Base-by-base conservation (phyloP, 2,888 invertebrate species). In the Alviniconcha strummeri region DNA sequence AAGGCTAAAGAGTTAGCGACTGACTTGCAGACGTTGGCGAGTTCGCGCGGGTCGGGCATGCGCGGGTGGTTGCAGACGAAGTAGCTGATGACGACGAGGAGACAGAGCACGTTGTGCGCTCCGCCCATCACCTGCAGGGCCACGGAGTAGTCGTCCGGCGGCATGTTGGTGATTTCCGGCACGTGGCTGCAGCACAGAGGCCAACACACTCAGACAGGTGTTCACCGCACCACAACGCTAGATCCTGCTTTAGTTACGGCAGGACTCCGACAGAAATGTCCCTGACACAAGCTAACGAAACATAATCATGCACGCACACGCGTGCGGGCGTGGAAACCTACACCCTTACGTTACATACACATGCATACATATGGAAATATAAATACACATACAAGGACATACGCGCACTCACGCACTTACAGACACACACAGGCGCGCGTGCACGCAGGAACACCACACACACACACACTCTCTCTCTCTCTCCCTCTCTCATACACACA, bases 61-160 rank as follows among this genome's bases (percentile, higher is more conserved):
- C 92, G 88, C n/a, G 93, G 93, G 86, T 93, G 92, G 85, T 93
- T 93, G 72, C 93, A 93, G 52, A 93, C 90, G 86, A 93, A 92
- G 88, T 93, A 93, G 83, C 92, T 93, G 85, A 92, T 83, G 77
- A 93, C 89, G 7, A 93, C 91, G 17, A 93, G 88, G 6, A 92
- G 83, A 19, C 90, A 90, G 84, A 92, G 89, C 78, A 92, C 87
- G 87, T 93, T 93, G 86, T 93, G 93, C 0, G 89, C 80, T 7
- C 91, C 90, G n/a, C 93, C 93, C 85, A 92, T 84, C 7, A 89
- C 90, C 81, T 89, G 90, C n/a, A 92, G 87, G 1, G 91, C 85
- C 69, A 91, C 87, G 56, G 87, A 83, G 84, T 92, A 92, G 77
- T 90, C 88, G 8, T 88, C 85, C 69, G 86, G 83, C 0, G 87